Evolutionary conservation across 2,797 vertebrate genomes (phyloP).

Genomic region (Molossus alvarezi): DNA sequence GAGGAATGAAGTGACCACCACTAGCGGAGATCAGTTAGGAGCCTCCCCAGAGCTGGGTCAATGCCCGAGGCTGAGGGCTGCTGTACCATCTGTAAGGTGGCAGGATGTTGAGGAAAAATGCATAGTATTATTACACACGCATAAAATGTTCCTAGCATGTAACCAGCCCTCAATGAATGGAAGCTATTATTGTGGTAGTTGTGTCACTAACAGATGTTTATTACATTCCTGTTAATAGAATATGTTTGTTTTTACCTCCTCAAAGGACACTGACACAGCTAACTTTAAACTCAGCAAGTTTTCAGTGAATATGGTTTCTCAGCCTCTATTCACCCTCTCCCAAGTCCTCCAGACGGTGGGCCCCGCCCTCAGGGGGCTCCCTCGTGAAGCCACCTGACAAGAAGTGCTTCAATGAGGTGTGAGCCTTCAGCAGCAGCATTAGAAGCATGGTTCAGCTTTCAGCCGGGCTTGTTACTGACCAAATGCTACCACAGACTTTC

Average conservation of each 20-base stretch:
- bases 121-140: not conserved
- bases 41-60: not conserved
- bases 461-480: not conserved
- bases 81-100: not conserved
- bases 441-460: conserved; percentile 11
- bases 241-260: not conserved
- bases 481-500: conserved; percentile 31
- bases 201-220: not conserved
- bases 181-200: not conserved
- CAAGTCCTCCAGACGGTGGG: not conserved
- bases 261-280: not conserved
- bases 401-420: not conserved
- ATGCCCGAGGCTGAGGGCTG: not conserved
- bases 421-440: not conserved
- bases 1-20: not conserved
- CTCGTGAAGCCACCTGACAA: not conserved
- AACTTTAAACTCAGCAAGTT: not conserved
- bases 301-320: not conserved
- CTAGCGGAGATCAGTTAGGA: not conserved
- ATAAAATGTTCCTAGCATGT: not conserved
- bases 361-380: not conserved
- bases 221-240: not conserved
- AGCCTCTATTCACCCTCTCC: not conserved
- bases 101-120: not conserved
- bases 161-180: not conserved